Evolutionary conservation across 2,113 vertebrate genomes (phyloP), one percentile per base, ranked within the genome.

Genomic region (Lepisosteus oculatus): DNA sequence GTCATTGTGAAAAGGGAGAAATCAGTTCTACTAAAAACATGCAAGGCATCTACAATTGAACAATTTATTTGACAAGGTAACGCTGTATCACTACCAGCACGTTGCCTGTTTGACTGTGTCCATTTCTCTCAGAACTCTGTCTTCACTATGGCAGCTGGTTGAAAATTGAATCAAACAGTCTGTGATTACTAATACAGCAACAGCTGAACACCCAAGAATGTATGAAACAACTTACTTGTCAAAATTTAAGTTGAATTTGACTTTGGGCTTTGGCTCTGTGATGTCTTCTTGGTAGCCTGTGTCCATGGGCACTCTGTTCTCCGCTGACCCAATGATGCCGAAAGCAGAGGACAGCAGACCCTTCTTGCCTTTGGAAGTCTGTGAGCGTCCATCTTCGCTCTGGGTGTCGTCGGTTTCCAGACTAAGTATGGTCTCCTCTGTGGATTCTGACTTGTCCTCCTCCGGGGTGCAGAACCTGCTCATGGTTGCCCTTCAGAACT

Each of bases 261-360:
- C 78, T 80, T 86, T 64, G 43, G 87, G 84, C 61, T 78, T 79
- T 13, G 72, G 63, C 0, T 61, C 0, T 65, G 87, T 85, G 57
- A 92, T 79, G 41, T 94, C 91, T 83, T 95, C 91, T 72, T 91
- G 90, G 15, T 90, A 94, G 43, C 93, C 85, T 3, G 94, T 94
- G 80, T 97, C 95, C 93, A 95, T 95, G 29, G 92, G 91, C 2
- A 87, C 89, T 67, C 84, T 88, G 43, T 89, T 85, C 4, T 82
- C 69, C 45, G 89, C 87, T 0, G 76, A 61, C 5, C 90, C 81
- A 2, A 88, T 79, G 63, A 86, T 89, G 17, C 92, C 86, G 55
- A 90, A 90, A 6, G 80, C 70, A 47, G 71, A 75, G 2, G 11
- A 65, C 47, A 76, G 55, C 51, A 42, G 83, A 77, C 4, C 78